Conservation (phyloP, 2,888 invertebrate species). For the Tachina fera region DNA sequence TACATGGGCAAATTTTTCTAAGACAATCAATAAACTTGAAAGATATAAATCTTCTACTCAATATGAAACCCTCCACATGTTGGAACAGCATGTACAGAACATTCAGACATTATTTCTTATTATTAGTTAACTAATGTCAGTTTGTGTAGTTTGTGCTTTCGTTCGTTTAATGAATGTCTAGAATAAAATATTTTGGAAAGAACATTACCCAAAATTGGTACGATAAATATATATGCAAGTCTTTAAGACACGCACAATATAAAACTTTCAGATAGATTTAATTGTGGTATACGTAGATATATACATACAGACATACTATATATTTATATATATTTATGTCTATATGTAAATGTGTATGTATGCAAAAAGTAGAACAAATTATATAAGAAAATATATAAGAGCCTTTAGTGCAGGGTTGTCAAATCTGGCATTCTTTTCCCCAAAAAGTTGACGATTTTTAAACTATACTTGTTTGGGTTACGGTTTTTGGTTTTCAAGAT, state of each 20-base stretch:
- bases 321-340: too few relatives aligned
- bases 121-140: background rate
- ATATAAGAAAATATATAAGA: too few relatives aligned
- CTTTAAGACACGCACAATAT: constrained; percentile 9
- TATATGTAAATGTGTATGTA: too few relatives aligned
- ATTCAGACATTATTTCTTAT: background rate
- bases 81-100: background rate
- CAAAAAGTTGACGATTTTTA: too few relatives aligned
- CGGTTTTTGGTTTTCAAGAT: too few relatives aligned
- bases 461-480: too few relatives aligned
- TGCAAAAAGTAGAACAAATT: background rate
- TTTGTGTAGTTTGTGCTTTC: background rate
- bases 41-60: background rate
- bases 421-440: too few relatives aligned
- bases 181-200: background rate
- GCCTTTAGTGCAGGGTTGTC: background rate
- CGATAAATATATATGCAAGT: background rate
- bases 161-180: background rate
- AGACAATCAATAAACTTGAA: too few relatives aligned
- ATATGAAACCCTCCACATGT: background rate
- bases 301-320: too few relatives aligned
- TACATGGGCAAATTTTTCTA: too few relatives aligned
- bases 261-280: background rate
- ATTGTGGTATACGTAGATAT: background rate
- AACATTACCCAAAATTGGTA: background rate